A percentile compares a stretch with the other conserved stretches of the same genome.
These are phyloP conservation scores for Drosophila helvetica DNA, from an alignment of 2,888 invertebrate genomes.

Conservation along the genomic window DNA sequence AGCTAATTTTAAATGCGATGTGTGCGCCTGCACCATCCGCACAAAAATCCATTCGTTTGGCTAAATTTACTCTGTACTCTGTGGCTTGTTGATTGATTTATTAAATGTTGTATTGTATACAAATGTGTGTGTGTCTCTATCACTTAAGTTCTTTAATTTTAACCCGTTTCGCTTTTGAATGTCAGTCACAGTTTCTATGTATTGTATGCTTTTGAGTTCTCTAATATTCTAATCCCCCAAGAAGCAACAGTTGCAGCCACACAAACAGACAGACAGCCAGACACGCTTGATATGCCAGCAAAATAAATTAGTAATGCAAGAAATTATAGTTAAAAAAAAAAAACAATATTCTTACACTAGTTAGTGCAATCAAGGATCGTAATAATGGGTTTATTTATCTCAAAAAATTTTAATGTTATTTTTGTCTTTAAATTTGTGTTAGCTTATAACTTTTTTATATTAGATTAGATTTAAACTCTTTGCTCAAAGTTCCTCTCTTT, in stretches of 20 bases:
- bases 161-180: not conserved
- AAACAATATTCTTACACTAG: slow-evolving; percentile 16
- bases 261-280: slow-evolving; percentile 1
- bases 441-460: no score
- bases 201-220: not conserved
- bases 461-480: no score
- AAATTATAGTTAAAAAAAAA: slow-evolving; percentile 18
- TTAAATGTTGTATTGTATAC: slow-evolving; percentile 27
- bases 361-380: not conserved
- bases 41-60: slow-evolving; percentile 1
- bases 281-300: slow-evolving; percentile 3
- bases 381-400: not conserved
- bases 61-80: slow-evolving; percentile 28
- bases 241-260: slow-evolving; percentile 15
- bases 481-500: no score
- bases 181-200: slow-evolving; percentile 5
- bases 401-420: not conserved
- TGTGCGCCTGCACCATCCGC: slow-evolving; percentile 13
- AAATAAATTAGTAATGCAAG: slow-evolving; percentile 12
- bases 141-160: slow-evolving; percentile 14
- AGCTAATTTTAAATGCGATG: slow-evolving; percentile 24
- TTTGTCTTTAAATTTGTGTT: not conserved
- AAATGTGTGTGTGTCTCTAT: slow-evolving; percentile 10
- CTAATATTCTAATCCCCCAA: slow-evolving; percentile 1
- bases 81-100: slow-evolving; percentile 26